These are phyloP conservation scores for Rhynchophorus ferrugineus DNA, from an alignment of 1,140 invertebrate species.

Conservation along the genomic window DNA sequence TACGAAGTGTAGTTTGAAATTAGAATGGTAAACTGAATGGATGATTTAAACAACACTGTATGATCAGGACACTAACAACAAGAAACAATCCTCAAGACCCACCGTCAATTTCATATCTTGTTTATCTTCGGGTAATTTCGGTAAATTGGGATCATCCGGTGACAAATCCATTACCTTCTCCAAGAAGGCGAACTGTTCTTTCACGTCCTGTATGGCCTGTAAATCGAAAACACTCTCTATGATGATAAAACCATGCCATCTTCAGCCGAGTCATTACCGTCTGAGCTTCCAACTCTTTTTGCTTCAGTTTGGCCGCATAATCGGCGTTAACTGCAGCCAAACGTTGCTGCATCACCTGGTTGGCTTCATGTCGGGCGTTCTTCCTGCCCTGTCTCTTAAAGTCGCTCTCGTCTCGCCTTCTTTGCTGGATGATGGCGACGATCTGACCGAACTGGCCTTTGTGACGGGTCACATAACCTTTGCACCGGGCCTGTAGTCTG, in stretches of 20 bases:
- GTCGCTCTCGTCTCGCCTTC: constrained; percentile 52
- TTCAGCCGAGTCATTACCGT: too few species aligned
- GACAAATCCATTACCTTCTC: constrained; percentile 45
- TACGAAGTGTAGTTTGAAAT: too few species aligned
- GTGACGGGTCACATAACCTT: constrained; percentile 63
- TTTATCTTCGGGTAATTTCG: not conserved
- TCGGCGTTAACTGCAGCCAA: constrained; percentile 55
- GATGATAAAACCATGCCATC: too few species aligned
- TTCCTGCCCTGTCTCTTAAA: constrained; percentile 56
- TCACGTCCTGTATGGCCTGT: not conserved
- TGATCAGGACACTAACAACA: too few species aligned
- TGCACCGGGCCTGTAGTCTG: constrained; percentile 61
- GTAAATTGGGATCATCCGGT: not conserved
- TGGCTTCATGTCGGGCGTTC: constrained; percentile 48
- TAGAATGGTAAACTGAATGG: too few species aligned
- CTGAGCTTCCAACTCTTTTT: constrained; percentile 39
- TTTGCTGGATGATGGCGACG: constrained; percentile 48
- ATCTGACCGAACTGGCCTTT: constrained; percentile 38
- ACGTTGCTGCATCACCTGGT: constrained; percentile 60
- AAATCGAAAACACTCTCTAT: too few species aligned
- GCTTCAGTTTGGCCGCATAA: constrained; percentile 33
- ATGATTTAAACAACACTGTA: too few species aligned
- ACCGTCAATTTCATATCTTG: not conserved
- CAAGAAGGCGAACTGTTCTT: constrained; percentile 21
- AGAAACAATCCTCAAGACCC: too few species aligned